Base-by-base conservation (phyloP, 2,888 invertebrate species). In the Sarcophaga carnaria region DNA sequence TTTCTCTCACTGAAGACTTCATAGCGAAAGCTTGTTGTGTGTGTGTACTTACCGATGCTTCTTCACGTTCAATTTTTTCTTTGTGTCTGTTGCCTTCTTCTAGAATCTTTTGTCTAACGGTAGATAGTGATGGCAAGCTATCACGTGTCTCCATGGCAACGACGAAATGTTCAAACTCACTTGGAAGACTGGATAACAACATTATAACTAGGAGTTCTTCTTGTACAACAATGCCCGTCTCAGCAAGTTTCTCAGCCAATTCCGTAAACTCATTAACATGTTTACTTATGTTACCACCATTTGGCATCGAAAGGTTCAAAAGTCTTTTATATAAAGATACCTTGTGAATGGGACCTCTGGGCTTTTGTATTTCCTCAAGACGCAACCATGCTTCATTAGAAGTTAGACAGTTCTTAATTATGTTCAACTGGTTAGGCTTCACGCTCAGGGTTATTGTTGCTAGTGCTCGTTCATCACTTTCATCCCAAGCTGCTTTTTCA, bases 61-160 rank as follows among this genome's bases (percentile, higher is more conserved):
- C 54, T 64, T 14, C 54, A 3, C 20, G 64, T 17, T 80, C 10
- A 54, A 20, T 10, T 45, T 79, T 63, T 59, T 82, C 64, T 49
- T 72, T 81, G 11, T 71, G 66, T 27, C 77, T 70, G 62, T 78
- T 60, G 3, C 72, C 63, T 71, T 85, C 83, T 79, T 83, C 83
- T 12, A 83, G 25, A 6, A 85, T 27, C 63, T 88, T 88, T 22
- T 62, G 47, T 54, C 78, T 83, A 17, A 80, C 49, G 14, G 69
- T 63, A 14, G 64, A 67, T 4, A 85, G 74, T 37, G 4, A 45
- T 14, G 85, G 85, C 22, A 88, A 69, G 6, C 6, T 74, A 80
- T 88, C 75, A 2, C 84, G 71, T 11, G 86, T 80, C 66, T 88
- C 84, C n/a, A 88, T 83, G 12, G 80, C 85, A 47, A 86, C 67